Conservation (phyloP, 2,797 vertebrate genomes). For the Vespertilio murinus region DNA sequence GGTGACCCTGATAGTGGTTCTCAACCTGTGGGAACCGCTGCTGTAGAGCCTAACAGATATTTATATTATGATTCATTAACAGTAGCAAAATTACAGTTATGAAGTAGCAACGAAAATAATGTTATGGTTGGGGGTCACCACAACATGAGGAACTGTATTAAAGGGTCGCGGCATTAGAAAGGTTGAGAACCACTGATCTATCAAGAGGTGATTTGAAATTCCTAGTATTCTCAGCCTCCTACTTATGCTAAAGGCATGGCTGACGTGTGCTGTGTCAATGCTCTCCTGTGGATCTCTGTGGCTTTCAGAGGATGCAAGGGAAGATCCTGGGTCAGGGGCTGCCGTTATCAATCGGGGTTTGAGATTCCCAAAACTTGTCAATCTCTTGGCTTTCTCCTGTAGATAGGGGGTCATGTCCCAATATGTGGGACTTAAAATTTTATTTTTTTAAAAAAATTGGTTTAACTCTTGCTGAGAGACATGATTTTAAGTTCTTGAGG, state of each 20-base stretch:
- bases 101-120: no score
- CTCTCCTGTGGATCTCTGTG: not conserved
- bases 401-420: not conserved
- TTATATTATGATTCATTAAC: no score
- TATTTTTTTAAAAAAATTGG: not conserved
- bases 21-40: no score
- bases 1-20: no score
- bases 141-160: no score
- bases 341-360: not conserved
- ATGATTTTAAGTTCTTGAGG: not conserved
- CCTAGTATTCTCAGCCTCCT: not conserved
- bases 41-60: no score
- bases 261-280: not conserved
- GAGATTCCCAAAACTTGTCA: not conserved
- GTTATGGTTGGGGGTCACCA: no score
- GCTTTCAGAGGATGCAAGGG: not conserved
- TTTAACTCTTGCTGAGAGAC: conserved; percentile 36
- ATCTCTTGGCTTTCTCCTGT: conserved; percentile 4
- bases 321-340: not conserved
- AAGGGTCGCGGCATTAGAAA: no score
- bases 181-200: not conserved
- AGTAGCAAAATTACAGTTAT: no score
- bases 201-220: not conserved
- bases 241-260: not conserved
- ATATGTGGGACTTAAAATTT: not conserved